These are phyloP conservation scores for Spodoptera picta DNA, from an alignment of 2,888 invertebrate species.

Conservation along the genomic window DNA sequence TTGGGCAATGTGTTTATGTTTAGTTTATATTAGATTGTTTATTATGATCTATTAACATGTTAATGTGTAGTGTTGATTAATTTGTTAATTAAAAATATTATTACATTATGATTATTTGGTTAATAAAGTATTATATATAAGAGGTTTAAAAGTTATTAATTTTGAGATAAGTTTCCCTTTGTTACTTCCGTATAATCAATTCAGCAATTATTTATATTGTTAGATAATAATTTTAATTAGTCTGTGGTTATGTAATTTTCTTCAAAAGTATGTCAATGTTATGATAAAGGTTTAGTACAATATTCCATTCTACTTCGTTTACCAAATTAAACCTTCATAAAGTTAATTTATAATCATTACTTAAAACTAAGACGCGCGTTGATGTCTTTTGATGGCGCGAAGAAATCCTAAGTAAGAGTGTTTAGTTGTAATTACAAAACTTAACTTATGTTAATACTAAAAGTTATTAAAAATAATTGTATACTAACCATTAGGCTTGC, in stretches of 20 bases:
- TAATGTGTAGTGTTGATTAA: background rate
- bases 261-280: conserved; percentile 3
- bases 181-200: background rate
- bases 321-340: conserved; percentile 11
- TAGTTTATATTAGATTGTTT: conserved; percentile 8
- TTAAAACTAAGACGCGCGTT: conserved; percentile 74
- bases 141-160: background rate
- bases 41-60: conserved; percentile 23
- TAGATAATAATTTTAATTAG: no score
- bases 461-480: conserved; percentile 6
- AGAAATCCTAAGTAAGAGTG: conserved; percentile 49
- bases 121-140: no score
- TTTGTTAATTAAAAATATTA: background rate
- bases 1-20: background rate
- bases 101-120: no score
- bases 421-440: conserved; percentile 33
- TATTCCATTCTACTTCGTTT: conserved; percentile 6
- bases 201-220: no score
- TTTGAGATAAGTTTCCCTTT: background rate
- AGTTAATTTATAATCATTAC: conserved; percentile 15
- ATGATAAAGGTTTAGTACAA: background rate
- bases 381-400: conserved; percentile 80
- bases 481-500: conserved; percentile 77
- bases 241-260: background rate
- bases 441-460: conserved; percentile 17